Evolutionary conservation across 2,113 vertebrate genomes (phyloP), one percentile per base, ranked within the genome.

Genomic region (Muscicapa adusta): DNA sequence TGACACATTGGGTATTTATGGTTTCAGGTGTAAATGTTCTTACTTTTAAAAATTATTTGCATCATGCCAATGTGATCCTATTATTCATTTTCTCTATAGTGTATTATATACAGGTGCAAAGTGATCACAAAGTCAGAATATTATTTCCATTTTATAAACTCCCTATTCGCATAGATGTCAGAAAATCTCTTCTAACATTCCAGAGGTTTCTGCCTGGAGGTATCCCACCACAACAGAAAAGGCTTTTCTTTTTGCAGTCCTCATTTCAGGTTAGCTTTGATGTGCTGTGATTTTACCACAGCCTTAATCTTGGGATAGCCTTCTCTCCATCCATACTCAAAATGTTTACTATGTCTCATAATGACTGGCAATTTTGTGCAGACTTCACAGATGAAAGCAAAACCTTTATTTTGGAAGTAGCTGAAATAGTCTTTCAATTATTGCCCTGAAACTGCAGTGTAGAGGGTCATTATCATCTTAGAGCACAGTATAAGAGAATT

Each of bases 371-470:
- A 93, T 94, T 92, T 90, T 68, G 13, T 47, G 31, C 14, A 92
- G 75, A 38, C 48, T 82, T 87, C 31, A 48, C 62, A 83, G 96
- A 88, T 88, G 67, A 93, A 92, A 96, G 88, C 11, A 82, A 71
- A 19, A 57, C 28, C 31, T 67, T 54, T 85, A 20, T 29, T 90
- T 77, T 75, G 23, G 43, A 80, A 71, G 38, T 4, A 84, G 34
- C 60, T 87, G 65, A 87, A 89, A 62, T 20, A 29, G 42, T 66
- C 15, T 89, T 89, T 94, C 38, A 73, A 74, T 89, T 74, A 66
- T 31, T 86, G 12, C 33, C 54, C 43, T 62, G 65, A 87, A 81
- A 29, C 71, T 78, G 25, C 33, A 33, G 42, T 58, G 5, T 62
- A 58, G 31, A 36, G 22, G n/a, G 61, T n/a, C 3, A 2, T 34